Evolutionary conservation across 2,888 invertebrate species (phyloP), one percentile per base, ranked within the genome.

Genomic region (Ischnura elegans): DNA sequence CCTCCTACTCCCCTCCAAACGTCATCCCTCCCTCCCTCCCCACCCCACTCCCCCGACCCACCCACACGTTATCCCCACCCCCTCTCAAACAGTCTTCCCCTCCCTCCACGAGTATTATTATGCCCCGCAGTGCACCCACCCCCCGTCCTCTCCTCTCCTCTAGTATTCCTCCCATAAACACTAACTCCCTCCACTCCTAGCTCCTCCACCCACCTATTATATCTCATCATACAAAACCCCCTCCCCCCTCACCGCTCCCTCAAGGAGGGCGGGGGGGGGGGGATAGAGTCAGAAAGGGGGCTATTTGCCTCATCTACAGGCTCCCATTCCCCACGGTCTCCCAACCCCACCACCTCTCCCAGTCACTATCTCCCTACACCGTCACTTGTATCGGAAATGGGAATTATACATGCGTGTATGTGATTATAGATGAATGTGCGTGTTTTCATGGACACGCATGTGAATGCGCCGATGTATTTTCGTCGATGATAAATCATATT

Each of bases 311-410:
- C 86, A 43, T 86, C 29, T 36, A 29, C 21, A n/a, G 21, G 61
- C 61, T 3, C 66, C 6, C 29, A 43, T 29, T 0, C 36, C 86
- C 45, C 45, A 19, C 10, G n/a, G n/a, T n/a, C n/a, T n/a, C n/a
- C n/a, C n/a, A n/a, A n/a, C 86, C 25, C 25, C 86, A 21, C 45
- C n/a, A 6, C 66, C 86, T 25, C 5, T 42, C 13, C 46, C 43
- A 25, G 45, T 84, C 86, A 0, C 45, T 36, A 45, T 46, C 86
- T n/a, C 86, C 21, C 86, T 25, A 76, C 16, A 25, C 16, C 6
- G 61, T 61, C 61, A 61, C 90, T 61, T 90, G 90, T 90, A 55
- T 90, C 90, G 90, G 90, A 90, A 90, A 21, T 55, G 87, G 45
- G 87, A 87, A 76, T 76, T 29, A 76, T 76, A 76, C 36, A 8